phyloP scores from a whole-genome alignment of 2,113 vertebrate species.

The Hippocampus zosterae region DNA sequence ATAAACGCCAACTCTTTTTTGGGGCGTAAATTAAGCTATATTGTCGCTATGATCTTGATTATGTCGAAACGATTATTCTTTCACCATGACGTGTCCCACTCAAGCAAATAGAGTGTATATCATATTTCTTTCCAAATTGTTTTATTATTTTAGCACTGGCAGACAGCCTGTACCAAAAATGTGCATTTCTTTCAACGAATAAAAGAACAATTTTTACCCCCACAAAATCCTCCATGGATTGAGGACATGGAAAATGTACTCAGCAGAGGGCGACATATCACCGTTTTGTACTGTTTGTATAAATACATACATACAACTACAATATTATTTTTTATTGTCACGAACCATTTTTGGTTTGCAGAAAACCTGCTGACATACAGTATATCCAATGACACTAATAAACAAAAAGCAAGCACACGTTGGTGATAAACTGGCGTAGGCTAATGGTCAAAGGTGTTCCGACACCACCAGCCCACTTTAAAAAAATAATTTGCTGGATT shows the following conservation, averaged over 20 bases:
- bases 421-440: neutral
- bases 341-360: neutral
- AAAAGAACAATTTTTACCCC: no score
- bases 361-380: neutral
- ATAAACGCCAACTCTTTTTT: no score
- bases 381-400: neutral
- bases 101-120: no score
- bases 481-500: neutral
- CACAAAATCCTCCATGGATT: neutral
- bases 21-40: no score
- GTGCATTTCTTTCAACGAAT: no score
- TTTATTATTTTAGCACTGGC: no score
- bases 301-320: neutral
- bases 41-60: no score
- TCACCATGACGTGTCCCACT: no score
- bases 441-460: neutral
- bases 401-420: neutral
- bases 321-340: neutral
- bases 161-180: no score
- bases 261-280: slow-evolving; percentile 1
- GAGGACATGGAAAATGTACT: neutral
- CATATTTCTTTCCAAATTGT: no score
- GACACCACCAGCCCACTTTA: neutral
- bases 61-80: no score
- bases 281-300: neutral